These are phyloP conservation scores for Acrocyrtus sp. DNA, from an alignment of 2,888 invertebrate genomes.

Conservation along the genomic window DNA sequence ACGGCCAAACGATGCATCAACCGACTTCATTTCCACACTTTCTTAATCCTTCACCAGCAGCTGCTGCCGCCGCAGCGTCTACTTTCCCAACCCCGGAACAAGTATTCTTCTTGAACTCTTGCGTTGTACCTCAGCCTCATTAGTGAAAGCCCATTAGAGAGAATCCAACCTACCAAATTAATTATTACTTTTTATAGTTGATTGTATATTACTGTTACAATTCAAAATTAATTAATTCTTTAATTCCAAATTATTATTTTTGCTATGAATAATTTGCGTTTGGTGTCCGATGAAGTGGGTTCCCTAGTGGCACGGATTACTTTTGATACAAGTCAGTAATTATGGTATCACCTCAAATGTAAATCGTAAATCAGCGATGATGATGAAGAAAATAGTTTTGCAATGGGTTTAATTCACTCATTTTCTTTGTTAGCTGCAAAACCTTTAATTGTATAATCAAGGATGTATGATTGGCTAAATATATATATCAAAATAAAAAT, in stretches of 20 bases:
- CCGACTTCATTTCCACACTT: conserved; percentile 44
- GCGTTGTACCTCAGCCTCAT: conserved; percentile 50
- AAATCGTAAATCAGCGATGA: no score
- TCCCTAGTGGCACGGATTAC: no score
- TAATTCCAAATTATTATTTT: background rate
- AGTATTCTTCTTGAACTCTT: conserved; percentile 49
- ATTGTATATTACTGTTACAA: background rate
- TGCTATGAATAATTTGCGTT: background rate
- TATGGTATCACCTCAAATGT: no score
- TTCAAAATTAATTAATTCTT: background rate
- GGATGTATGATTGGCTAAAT: background rate
- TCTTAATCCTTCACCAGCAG: conserved; percentile 26
- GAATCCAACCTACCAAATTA: conserved; percentile 1
- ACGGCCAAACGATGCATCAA: conserved; percentile 47
- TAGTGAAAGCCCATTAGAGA: conserved; percentile 16
- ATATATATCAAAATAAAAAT: background rate
- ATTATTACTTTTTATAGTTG: background rate
- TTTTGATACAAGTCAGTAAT: no score
- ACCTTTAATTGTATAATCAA: background rate
- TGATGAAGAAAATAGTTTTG: background rate
- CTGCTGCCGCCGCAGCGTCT: conserved; percentile 3
- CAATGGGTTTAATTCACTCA: background rate
- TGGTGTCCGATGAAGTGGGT: background rate
- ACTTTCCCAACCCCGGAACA: conserved; percentile 43
- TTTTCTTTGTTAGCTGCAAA: background rate